Base-by-base conservation (phyloP, 1,140 invertebrate species). In the Sarcophaga peregrina region DNA sequence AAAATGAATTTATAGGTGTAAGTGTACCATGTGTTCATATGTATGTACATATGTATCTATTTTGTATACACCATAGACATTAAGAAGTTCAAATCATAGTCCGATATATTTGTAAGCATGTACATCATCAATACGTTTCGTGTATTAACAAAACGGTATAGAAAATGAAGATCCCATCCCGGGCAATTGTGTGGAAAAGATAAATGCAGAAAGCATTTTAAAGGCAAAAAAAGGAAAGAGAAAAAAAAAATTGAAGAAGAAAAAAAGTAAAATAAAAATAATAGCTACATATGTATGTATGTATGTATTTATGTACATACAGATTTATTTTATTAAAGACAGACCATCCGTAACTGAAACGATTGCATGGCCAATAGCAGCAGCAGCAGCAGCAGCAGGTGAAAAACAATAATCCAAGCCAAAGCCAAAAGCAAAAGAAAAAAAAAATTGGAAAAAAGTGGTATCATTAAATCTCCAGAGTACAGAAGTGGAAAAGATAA, bases 341-440 rank as follows among this genome's bases (percentile, higher is more conserved):
- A 62, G 5, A 10, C 62, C n/a, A 25, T n/a, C 17, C 54, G 54
- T 58, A 58, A 58, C 54, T n/a, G 13, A n/a, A 58, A 58, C 15
- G 20, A 68, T n/a, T 62, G 15, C 4, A n/a, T 62, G 58, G 15
- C 58, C 17, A 68, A 8, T 20, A 17, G 62, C 17, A 15, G 5
- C 6, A 9, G 50, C 50, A 52, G 50, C 48, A 58, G 54, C 17
- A 68, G 62, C 62, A 68, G 62, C 62, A 68, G 62, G 62, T 68
- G 62, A 68, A 68, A 68, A 68, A 68, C 62, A 68, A 68, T 68
- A 68, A 68, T 68, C 62, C 62, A 68, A 37, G 25, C 25, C 25
- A 37, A 37, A 37, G 25, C 25, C 25, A 37, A 37, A 37, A 37
- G 25, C 25, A 37, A 20, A 68, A 25, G 17, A 68, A 68, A 68